Evolutionary conservation across 1,140 invertebrate genomes (phyloP).

Genomic region (Eciton burchellii): DNA sequence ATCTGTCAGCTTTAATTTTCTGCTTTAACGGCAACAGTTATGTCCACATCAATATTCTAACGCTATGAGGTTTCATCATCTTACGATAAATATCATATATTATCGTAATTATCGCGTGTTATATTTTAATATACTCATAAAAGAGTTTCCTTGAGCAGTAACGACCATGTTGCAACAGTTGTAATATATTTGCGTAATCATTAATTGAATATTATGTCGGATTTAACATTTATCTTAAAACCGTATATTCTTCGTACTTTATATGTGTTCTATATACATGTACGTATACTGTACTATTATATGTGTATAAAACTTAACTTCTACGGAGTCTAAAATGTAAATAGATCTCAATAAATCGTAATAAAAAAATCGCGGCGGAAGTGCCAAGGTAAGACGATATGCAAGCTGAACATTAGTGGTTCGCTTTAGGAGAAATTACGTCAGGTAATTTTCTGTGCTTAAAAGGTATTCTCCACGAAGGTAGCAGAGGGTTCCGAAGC

Average conservation of each 20-base stretch:
- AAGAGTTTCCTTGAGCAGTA: constrained; percentile 2
- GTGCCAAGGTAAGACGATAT: constrained; percentile 33
- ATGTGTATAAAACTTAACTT: neutral
- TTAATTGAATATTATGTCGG: constrained; percentile 24
- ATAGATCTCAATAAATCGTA: neutral
- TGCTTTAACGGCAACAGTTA: neutral
- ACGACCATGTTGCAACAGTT: constrained; percentile 4
- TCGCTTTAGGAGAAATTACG: constrained; percentile 58
- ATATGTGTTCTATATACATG: neutral
- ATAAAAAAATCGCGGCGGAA: constrained; percentile 21
- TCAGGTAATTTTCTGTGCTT: constrained; percentile 69
- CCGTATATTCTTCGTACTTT: neutral
- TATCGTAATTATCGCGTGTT: constrained; percentile 8
- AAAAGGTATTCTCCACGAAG: constrained; percentile 72
- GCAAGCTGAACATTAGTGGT: constrained; percentile 50
- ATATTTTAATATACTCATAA: neutral
- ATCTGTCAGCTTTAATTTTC: constrained; percentile 13
- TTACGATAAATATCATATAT: neutral
- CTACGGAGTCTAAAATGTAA: neutral
- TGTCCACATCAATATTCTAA: neutral
- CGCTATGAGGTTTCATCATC: neutral
- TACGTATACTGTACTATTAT: neutral
- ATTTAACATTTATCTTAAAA: constrained; percentile 21
- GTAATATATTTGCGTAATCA: neutral
- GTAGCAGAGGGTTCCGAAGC: constrained; percentile 64